Evolutionary conservation across 92 coral and sea anemone species (phyloP), one percentile per base, ranked within the genome.

Genomic region (Porites lobata): DNA sequence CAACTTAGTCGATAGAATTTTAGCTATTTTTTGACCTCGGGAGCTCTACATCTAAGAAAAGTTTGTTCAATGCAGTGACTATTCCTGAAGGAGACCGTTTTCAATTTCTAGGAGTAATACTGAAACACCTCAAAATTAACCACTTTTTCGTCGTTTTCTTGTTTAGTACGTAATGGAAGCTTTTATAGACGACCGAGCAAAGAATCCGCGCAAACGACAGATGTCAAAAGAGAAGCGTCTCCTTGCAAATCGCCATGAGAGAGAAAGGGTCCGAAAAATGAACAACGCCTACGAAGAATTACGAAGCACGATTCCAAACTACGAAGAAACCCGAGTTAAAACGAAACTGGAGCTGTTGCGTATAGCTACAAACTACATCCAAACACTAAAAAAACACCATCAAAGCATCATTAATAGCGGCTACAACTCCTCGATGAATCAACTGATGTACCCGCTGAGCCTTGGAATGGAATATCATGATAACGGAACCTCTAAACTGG

Each of bases 181-280:
- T 66, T 64, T 84, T 63, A 22, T 47, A 0, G 87, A 74, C 4
- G 87, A 74, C 51, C 72, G 20, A 61, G 22, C 72, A 22, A 84
- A 50, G 74, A 84, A 84, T 50, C 80, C 87, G n/a, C 80, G 87
- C 8, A 84, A 84, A 22, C 21, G 87, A 11, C 87, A 84, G 56
- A 84, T 84, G 87, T 84, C 87, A 3, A 84, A 73, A 75, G 81
- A 80, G 7, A 91, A 91, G 72, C 90, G 94, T 11, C 21, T 91
- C 58, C 76, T 91, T 24, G 91, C 94, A 15, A 91, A 91, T 80
- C 85, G 89, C 26, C 78, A 91, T 15, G 94, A 91, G 32, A 88
- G 94, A 73, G 94, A 91, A 63, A 85, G 94, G 56, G 94, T 91
- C 0, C 87, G 88, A 38, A 91, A 91, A 63, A 91, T 91, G 91